These are phyloP conservation scores for Acrocephalus arundinaceus DNA, from an alignment of 2,113 vertebrate species.

Conservation along the genomic window DNA sequence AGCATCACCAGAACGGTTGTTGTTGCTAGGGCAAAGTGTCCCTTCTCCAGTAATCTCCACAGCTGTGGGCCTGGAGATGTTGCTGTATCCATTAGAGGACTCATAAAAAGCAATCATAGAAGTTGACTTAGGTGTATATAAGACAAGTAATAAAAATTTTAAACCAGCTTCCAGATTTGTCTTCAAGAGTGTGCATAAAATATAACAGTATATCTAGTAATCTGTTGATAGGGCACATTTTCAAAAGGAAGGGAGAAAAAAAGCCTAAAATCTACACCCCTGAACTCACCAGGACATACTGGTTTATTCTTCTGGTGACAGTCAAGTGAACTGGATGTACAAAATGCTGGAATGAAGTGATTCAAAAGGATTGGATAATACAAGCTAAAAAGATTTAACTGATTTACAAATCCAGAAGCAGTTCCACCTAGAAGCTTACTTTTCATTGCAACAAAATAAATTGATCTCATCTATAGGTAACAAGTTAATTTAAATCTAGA, in stretches of 20 bases:
- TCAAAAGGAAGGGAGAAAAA: neutral
- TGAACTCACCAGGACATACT: neutral
- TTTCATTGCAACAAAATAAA: neutral
- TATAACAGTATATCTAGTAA: neutral
- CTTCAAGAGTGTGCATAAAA: neutral
- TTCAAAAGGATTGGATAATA: neutral
- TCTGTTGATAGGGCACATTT: neutral
- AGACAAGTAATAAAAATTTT: neutral
- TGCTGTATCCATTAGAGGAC: neutral
- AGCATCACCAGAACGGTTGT: fast-evolving
- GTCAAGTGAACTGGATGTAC: neutral
- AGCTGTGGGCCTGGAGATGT: neutral
- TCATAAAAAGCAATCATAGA: neutral
- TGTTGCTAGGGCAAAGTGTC: neutral
- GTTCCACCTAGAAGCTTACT: neutral
- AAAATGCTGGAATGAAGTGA: neutral
- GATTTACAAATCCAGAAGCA: neutral
- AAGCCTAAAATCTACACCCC: neutral
- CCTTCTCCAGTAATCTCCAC: neutral
- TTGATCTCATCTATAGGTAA: neutral
- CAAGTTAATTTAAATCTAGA: neutral
- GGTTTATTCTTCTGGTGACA: neutral
- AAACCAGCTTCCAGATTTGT: neutral
- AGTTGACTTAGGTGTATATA: neutral
- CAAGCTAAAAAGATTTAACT: neutral